phyloP scores from a whole-genome alignment of 1,140 invertebrate genomes.

The Zaprionus kolodkinae region DNA sequence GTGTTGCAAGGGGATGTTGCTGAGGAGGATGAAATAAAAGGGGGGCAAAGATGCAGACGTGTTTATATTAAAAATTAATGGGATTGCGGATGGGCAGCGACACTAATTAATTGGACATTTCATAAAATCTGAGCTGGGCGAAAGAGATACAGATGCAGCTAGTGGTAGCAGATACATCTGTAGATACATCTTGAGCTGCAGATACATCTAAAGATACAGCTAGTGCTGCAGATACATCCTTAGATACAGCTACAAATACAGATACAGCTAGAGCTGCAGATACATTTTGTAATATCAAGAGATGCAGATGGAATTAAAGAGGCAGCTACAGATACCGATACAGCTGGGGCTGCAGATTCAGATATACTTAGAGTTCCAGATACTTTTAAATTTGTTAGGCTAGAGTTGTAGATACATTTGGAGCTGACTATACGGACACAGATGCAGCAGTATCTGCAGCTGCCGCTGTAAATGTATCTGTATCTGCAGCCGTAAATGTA shows the following conservation, averaged over 20 bases:
- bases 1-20: background rate
- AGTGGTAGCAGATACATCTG: background rate
- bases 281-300: no score
- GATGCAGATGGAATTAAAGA: no score
- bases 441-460: background rate
- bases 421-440: no score
- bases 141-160: no score
- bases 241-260: slow-evolving; percentile 3
- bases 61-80: slow-evolving; percentile 74
- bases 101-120: slow-evolving; percentile 79
- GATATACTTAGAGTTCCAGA: background rate
- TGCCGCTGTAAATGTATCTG: slow-evolving; percentile 11
- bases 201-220: background rate
- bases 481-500: slow-evolving; percentile 19
- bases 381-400: no score
- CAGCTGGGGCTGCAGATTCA: background rate
- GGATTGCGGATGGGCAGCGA: slow-evolving; percentile 38
- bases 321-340: slow-evolving; percentile 3
- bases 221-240: background rate
- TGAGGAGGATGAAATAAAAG: slow-evolving; percentile 14
- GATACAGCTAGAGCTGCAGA: slow-evolving; percentile 4
- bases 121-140: slow-evolving; percentile 52
- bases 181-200: slow-evolving; percentile 2
- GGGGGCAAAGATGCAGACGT: background rate
- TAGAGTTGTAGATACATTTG: background rate